Evolutionary conservation across 2,113 vertebrate genomes (phyloP).

Genomic region (Notothenia rossii): DNA sequence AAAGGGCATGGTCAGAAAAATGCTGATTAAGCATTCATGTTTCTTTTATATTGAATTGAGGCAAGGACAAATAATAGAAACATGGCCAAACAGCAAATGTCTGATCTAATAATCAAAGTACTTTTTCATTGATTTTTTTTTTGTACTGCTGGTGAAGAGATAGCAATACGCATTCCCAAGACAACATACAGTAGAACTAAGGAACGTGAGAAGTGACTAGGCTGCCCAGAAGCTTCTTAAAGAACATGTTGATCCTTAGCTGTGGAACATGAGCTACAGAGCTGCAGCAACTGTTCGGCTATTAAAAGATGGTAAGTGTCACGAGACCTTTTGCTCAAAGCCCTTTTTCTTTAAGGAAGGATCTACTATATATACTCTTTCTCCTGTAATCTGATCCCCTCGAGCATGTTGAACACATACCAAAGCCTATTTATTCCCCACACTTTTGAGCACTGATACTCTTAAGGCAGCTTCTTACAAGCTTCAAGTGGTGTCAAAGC

Average conservation of each 20-base stretch:
- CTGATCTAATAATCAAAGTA: not conserved
- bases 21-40: not conserved
- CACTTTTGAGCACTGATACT: constrained; percentile 27
- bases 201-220: no score
- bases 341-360: constrained; percentile 19
- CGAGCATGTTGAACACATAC: constrained; percentile 26
- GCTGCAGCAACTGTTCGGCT: not conserved
- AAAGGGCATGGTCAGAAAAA: no score
- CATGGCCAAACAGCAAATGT: not conserved
- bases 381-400: constrained; percentile 66
- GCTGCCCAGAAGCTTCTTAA: not conserved
- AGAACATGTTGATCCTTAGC: not conserved
- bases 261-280: not conserved
- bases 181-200: no score
- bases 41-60: not conserved
- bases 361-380: constrained; percentile 68
- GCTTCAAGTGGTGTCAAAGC: not conserved
- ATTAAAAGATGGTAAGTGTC: not conserved
- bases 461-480: constrained; percentile 18
- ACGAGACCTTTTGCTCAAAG: constrained; percentile 7
- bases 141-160: constrained; percentile 2
- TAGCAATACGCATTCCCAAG: not conserved
- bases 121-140: not conserved
- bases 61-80: not conserved
- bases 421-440: constrained; percentile 72